These are phyloP conservation scores for Ophiodon elongatus DNA, from an alignment of 2,113 vertebrate genomes.

Conservation along the genomic window DNA sequence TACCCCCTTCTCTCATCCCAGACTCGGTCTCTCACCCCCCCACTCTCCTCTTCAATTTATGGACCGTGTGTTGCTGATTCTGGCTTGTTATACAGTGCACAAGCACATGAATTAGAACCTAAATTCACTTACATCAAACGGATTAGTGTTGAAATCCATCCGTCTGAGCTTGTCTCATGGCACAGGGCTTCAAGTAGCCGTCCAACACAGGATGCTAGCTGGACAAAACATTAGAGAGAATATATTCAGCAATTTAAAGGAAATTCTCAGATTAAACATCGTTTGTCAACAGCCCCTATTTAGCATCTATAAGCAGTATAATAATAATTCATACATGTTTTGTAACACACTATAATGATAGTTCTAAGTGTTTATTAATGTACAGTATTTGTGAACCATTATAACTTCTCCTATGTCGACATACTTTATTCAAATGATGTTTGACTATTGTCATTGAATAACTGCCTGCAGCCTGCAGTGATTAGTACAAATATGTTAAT, in stretches of 20 bases:
- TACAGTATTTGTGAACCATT: not conserved
- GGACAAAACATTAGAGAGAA: slow-evolving; percentile 50
- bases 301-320: slow-evolving; percentile 7
- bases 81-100: slow-evolving; percentile 78
- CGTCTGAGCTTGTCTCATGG: slow-evolving; percentile 76
- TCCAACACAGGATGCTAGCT: slow-evolving; percentile 89
- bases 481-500: not conserved
- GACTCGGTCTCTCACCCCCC: slow-evolving; percentile 60
- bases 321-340: not conserved
- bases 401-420: not conserved
- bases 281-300: not conserved
- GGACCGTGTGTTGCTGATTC: slow-evolving; percentile 76
- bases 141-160: slow-evolving; percentile 80
- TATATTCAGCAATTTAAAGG: slow-evolving; percentile 9
- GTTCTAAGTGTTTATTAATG: not conserved
- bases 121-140: slow-evolving; percentile 84
- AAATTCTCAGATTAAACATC: slow-evolving; percentile 29
- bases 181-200: slow-evolving; percentile 60
- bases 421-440: not conserved
- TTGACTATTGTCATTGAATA: not conserved
- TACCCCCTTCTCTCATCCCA: slow-evolving; percentile 73
- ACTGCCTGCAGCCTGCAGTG: not conserved
- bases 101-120: slow-evolving; percentile 80
- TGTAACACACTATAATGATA: not conserved
- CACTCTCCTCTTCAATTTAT: slow-evolving; percentile 76